Base-by-base conservation (phyloP, 2,113 vertebrate species). In the Brachionichthys hirsutus region DNA sequence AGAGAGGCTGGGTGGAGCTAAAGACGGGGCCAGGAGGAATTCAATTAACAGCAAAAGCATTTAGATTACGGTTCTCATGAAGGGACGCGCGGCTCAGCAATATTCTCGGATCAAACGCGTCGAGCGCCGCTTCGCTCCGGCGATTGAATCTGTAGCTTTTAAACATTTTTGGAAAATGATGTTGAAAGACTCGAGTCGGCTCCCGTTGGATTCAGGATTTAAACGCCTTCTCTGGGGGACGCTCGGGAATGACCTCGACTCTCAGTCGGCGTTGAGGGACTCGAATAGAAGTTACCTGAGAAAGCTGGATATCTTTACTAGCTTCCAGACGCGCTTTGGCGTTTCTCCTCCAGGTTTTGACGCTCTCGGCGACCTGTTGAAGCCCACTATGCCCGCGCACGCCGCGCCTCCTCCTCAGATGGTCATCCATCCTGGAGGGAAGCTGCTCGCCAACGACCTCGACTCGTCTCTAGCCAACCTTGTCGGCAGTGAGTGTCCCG, bases 381-480 rank as follows among this genome's bases (percentile, higher is more conserved):
- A 95, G 83, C 91, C 92, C 41, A 90, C 87, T 1, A 64, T 93
- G 70, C 80, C 90, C 40, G 74, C 84, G 47, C 90, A 94, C 80
- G 85, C 19, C 55, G 75, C 87, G 38, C 83, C 69, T 70, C 72
- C 81, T 30, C 77, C 89, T 53, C 85, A 82, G 30, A 85, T 91
- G 90, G 62, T 85, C 79, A 77, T 89, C 54, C 62, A 91, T 47
- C 74, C 70, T 9, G 89, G 83, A 19, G 89, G 90, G 49, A 93
- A 90, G 82, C 89, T 93, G 72, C 76, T 93, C 62, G 93, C 91
- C 82, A 92, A 89, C 18, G 93, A 94, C 82, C 92, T 94, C 0
- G 93, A 96, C 83, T 92, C 92, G 13, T 95, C 95, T 62, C 90
- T 95, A 82, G 92, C 92, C 70, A 94, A 92, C 82, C 89, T 95